Percentiles rank a stretch among this genome's conserved stretches.
These are phyloP conservation scores for Oscheius onirici DNA, from an alignment of 2,888 invertebrate genomes.

Conservation along the genomic window DNA sequence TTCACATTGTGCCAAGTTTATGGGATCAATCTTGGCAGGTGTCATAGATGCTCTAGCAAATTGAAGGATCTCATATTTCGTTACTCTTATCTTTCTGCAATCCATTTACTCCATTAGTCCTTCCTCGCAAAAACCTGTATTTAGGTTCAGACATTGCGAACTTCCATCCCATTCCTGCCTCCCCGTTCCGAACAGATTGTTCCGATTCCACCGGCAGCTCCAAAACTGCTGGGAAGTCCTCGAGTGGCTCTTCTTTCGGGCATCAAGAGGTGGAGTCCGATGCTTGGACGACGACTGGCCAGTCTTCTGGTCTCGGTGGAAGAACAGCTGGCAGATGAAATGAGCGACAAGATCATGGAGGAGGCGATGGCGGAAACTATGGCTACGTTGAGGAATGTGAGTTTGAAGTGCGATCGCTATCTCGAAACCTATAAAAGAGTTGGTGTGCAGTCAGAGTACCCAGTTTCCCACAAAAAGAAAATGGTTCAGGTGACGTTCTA, in stretches of 20 bases:
- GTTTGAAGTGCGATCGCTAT: neutral
- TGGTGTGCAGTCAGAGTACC: neutral
- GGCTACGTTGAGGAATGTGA: conserved; percentile 56
- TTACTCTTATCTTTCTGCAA: too few species aligned
- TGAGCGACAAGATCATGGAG: conserved; percentile 52
- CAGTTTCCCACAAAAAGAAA: neutral
- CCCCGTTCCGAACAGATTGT: neutral
- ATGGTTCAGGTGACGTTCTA: conserved; percentile 75
- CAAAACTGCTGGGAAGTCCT: conserved; percentile 23
- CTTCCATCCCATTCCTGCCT: conserved; percentile 17
- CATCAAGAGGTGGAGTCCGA: conserved; percentile 59
- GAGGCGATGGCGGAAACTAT: conserved; percentile 64
- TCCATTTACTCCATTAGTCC: too few species aligned
- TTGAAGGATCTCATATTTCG: too few species aligned
- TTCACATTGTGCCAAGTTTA: too few species aligned
- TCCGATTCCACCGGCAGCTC: conserved; percentile 17
- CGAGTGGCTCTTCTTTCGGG: conserved; percentile 54
- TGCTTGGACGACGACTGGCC: conserved; percentile 45
- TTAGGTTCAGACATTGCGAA: conserved; percentile 24
- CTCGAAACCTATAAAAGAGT: neutral
- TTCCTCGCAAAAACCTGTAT: neutral
- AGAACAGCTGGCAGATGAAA: conserved; percentile 58
- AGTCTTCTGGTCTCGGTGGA: conserved; percentile 52
- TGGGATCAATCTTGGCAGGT: too few species aligned
- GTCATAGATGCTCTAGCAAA: too few species aligned